phyloP scores from a whole-genome alignment of 1,140 invertebrate genomes.

The Teleopsis dalmanni region DNA sequence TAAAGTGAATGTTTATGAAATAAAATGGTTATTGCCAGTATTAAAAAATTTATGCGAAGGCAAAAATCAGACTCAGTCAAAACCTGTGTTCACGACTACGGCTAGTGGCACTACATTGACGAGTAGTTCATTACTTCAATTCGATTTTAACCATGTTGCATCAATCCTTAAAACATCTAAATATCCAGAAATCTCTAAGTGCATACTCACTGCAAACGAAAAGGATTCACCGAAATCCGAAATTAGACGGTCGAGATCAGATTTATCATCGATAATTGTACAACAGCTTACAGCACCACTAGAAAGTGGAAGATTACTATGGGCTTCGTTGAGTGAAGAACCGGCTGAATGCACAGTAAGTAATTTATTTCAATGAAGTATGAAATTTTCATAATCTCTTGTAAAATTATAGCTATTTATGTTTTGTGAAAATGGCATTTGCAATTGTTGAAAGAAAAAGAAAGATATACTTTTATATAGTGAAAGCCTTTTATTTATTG shows the following conservation, averaged over 20 bases:
- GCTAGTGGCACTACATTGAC: background rate
- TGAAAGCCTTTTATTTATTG: too few relatives aligned
- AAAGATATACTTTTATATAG: too few relatives aligned
- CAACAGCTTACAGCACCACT: conserved; percentile 60
- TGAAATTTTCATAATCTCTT: too few relatives aligned
- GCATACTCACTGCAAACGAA: conserved; percentile 43
- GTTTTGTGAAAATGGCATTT: too few relatives aligned
- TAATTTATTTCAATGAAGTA: too few relatives aligned
- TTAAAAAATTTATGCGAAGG: conserved; percentile 39
- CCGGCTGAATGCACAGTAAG: conserved; percentile 36
- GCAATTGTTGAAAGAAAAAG: too few relatives aligned
- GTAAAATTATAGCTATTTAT: too few relatives aligned
- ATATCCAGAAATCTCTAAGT: conserved; percentile 30
- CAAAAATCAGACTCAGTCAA: conserved; percentile 7
- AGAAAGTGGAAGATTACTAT: conserved; percentile 36
- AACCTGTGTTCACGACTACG: background rate
- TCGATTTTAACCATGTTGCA: conserved; percentile 34
- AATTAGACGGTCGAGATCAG: conserved; percentile 51
- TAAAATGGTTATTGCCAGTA: conserved; percentile 37
- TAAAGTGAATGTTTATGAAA: conserved; percentile 33
- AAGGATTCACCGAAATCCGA: conserved; percentile 52
- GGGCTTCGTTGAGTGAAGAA: conserved; percentile 40
- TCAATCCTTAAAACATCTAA: conserved; percentile 31
- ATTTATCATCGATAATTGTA: conserved; percentile 57
- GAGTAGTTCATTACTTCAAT: conserved; percentile 12